A percentile compares a stretch with the other conserved stretches of the same genome.
Conservation (phyloP, 1,140 invertebrate species). For the Heliconius eleuchia region DNA sequence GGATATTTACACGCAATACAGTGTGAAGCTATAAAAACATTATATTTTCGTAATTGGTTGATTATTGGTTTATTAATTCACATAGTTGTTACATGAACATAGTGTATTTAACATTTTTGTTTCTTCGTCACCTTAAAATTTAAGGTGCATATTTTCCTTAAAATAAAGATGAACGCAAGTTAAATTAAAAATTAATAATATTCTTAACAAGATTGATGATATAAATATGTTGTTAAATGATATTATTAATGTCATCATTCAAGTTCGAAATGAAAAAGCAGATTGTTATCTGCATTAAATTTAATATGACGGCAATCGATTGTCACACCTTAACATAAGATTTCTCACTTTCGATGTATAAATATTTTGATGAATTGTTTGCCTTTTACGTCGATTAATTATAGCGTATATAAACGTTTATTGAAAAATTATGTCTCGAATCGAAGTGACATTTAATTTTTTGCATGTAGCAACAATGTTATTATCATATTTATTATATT, state of each 20-base stretch:
- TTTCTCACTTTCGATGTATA: constrained; percentile 1
- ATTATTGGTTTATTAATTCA: too few species aligned
- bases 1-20: too few species aligned
- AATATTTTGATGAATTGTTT: constrained; percentile 9
- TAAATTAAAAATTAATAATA: not conserved
- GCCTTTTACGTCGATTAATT: not conserved
- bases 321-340: constrained; percentile 16
- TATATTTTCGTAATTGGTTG: too few species aligned
- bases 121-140: too few species aligned
- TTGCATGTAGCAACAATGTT: not conserved
- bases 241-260: constrained; percentile 16
- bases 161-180: too few species aligned
- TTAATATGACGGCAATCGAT: constrained; percentile 21
- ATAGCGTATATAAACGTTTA: not conserved
- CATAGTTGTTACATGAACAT: too few species aligned
- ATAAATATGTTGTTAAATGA: not conserved
- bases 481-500: too few species aligned
- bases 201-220: not conserved
- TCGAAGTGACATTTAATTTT: not conserved
- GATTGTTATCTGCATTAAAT: constrained; percentile 22
- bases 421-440: not conserved
- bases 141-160: too few species aligned
- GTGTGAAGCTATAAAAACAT: too few species aligned
- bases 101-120: too few species aligned
- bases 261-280: not conserved